These are phyloP conservation scores for Xestia rhomboidea DNA, from an alignment of 2,888 invertebrate genomes.

Conservation along the genomic window DNA sequence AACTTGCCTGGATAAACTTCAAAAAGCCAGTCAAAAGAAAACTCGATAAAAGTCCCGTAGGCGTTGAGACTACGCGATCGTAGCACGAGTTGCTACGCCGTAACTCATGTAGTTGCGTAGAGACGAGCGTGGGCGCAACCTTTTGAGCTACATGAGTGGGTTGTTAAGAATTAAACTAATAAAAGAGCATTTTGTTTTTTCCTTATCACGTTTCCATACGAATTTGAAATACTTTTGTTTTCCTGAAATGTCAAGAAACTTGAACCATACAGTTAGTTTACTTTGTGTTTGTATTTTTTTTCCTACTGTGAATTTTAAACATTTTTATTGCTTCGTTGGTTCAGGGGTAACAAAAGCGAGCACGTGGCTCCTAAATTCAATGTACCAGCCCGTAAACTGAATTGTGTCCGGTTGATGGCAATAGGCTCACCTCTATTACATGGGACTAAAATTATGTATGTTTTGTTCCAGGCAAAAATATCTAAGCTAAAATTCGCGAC, in stretches of 20 bases:
- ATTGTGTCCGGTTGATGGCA: neutral
- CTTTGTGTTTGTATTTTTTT: neutral
- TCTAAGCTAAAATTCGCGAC: too few relatives aligned
- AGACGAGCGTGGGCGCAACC: constrained; percentile 17
- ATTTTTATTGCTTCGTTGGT: neutral
- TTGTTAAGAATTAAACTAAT: neutral
- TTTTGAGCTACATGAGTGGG: constrained; percentile 7
- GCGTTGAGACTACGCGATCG: neutral
- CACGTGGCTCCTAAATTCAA: neutral
- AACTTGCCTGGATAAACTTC: neutral
- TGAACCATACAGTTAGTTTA: neutral
- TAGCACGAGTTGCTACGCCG: constrained; percentile 1
- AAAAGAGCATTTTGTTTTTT: constrained; percentile 7
- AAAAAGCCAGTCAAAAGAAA: neutral
- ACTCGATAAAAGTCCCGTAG: neutral
- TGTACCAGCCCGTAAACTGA: neutral
- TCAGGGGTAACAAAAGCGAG: neutral
- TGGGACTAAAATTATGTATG: too few relatives aligned
- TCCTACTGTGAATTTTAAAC: neutral
- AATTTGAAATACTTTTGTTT: constrained; percentile 2
- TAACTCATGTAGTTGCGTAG: neutral
- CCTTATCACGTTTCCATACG: constrained; percentile 3
- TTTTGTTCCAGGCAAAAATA: too few relatives aligned
- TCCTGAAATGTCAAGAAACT: constrained; percentile 1
- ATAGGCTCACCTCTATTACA: neutral